Percentiles rank a stretch among this genome's conserved stretches.
phyloP scores from a whole-genome alignment of 2,797 vertebrate species.

The Phylloscopus collybita region DNA sequence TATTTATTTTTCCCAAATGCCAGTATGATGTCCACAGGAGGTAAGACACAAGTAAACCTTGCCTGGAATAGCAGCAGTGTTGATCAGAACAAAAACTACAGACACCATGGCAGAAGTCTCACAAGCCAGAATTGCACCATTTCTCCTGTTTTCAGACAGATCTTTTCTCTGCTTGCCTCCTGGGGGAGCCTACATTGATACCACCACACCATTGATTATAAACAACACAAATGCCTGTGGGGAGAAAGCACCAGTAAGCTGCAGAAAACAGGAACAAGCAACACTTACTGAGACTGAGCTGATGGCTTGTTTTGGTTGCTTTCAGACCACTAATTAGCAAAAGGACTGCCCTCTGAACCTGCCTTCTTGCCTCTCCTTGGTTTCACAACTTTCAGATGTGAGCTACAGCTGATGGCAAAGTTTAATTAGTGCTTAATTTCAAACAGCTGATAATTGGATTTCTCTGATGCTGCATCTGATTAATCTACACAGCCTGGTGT shows the following conservation, averaged over 20 bases:
- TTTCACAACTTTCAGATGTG: background rate
- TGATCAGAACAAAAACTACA: background rate
- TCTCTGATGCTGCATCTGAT: background rate
- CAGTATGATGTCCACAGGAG: background rate
- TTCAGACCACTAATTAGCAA: background rate
- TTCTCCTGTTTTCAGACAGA: background rate
- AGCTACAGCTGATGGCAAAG: background rate
- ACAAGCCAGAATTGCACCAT: background rate
- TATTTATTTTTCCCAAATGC: background rate
- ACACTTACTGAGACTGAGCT: background rate
- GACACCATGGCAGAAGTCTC: background rate
- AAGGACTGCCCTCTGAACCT: background rate
- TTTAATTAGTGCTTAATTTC: constrained; percentile 2
- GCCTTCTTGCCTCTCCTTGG: background rate
- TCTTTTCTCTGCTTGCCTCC: background rate
- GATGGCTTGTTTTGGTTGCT: background rate
- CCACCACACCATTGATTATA: background rate
- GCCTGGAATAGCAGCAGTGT: background rate
- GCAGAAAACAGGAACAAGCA: background rate
- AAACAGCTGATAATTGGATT: background rate
- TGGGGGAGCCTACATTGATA: background rate
- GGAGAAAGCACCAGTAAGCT: background rate
- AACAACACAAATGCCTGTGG: background rate
- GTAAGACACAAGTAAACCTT: background rate
- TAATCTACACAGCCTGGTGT: background rate